These are phyloP conservation scores for Saxidomus purpurata DNA, from an alignment of 1,140 invertebrate species.

Conservation along the genomic window DNA sequence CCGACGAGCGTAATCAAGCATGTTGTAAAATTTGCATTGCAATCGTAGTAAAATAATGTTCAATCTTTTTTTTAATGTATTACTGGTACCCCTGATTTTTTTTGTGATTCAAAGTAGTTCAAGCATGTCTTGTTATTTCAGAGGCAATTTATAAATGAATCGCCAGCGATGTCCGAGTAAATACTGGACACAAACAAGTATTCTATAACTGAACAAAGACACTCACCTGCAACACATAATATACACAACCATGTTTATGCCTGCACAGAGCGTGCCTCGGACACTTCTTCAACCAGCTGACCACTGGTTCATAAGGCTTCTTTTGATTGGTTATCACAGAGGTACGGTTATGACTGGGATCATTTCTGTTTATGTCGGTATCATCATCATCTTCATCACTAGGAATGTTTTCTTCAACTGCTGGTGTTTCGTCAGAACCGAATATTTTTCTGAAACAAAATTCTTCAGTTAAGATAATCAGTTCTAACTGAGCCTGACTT, in stretches of 20 bases:
- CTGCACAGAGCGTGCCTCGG: conserved; percentile 72
- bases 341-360: background rate
- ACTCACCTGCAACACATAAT: conserved; percentile 73
- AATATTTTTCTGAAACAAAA: conserved; percentile 52
- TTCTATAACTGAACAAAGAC: too few relatives aligned
- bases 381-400: background rate
- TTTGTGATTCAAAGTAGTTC: too few relatives aligned
- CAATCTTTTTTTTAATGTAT: too few relatives aligned
- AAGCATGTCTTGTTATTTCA: too few relatives aligned
- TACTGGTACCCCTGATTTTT: too few relatives aligned
- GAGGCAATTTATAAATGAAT: too few relatives aligned
- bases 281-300: conserved; percentile 59
- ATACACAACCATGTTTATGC: conserved; percentile 73
- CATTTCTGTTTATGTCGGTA: conserved; percentile 7
- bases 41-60: too few relatives aligned
- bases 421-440: conserved; percentile 28
- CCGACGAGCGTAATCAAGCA: too few relatives aligned
- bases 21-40: too few relatives aligned
- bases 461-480: background rate
- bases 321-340: conserved; percentile 28
- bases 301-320: conserved; percentile 20
- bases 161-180: too few relatives aligned
- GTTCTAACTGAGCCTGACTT: background rate
- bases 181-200: too few relatives aligned
- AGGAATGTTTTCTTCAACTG: background rate